A percentile compares a stretch with the other conserved stretches of the same genome.
These are phyloP conservation scores for Drosophila jambulina DNA, from an alignment of 1,140 invertebrate species.

Conservation along the genomic window DNA sequence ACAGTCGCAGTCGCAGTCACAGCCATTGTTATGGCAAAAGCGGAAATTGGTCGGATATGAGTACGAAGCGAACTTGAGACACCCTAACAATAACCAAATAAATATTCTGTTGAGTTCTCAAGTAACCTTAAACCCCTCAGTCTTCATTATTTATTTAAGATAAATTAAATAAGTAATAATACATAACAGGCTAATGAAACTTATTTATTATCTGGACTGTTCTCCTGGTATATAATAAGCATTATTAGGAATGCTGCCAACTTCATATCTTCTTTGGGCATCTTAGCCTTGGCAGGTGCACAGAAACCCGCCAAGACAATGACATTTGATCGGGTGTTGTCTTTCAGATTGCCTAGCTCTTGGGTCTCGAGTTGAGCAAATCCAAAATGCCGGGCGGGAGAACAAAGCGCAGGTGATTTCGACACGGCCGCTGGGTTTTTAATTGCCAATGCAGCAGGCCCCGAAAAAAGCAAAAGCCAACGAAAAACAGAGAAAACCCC, in stretches of 20 bases:
- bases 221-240: not conserved
- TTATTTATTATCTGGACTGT: not conserved
- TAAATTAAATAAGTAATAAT: not conserved
- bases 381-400: conserved; percentile 40
- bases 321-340: conserved; percentile 34
- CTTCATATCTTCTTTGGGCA: conserved; percentile 2
- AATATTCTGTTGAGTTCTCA: not conserved
- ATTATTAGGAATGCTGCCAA: not conserved
- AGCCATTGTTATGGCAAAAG: conserved; percentile 43
- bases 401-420: conserved; percentile 69
- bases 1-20: conserved; percentile 11
- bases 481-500: conserved; percentile 15
- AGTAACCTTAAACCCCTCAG: not conserved
- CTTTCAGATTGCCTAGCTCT: conserved; percentile 30
- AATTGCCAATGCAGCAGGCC: conserved; percentile 68
- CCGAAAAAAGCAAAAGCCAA: conserved; percentile 12
- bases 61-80: conserved; percentile 17
- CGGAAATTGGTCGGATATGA: conserved; percentile 39
- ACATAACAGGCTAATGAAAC: not conserved
- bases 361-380: conserved; percentile 33
- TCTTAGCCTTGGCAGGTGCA: conserved; percentile 14
- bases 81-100: conserved; percentile 19
- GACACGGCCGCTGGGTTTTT: conserved; percentile 69
- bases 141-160: not conserved
- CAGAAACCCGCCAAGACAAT: conserved; percentile 34